phyloP scores from a whole-genome alignment of 2,888 invertebrate genomes.

The Drosophila meridionalis region DNA sequence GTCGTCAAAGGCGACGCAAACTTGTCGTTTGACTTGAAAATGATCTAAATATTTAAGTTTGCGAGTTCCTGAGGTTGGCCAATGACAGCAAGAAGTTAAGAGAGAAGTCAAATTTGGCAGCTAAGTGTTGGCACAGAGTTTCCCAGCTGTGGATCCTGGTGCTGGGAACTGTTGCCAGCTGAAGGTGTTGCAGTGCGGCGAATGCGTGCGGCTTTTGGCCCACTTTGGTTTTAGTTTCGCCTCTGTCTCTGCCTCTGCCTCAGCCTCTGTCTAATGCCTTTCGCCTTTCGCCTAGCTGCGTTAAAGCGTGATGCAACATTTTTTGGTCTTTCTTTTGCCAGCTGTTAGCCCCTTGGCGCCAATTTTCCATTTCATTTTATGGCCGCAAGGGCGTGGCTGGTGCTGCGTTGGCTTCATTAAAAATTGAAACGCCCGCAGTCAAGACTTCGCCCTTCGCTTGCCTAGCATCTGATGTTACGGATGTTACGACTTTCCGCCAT shows the following conservation, averaged over 20 bases:
- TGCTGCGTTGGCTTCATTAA: conserved; percentile 52
- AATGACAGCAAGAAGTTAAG: conserved; percentile 5
- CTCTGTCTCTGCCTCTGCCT: background rate
- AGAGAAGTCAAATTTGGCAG: conserved; percentile 8
- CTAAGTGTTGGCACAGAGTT: conserved; percentile 2
- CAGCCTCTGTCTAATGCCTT: conserved; percentile 26
- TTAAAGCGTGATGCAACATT: conserved; percentile 54
- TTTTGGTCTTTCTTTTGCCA: conserved; percentile 35
- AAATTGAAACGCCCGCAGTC: conserved; percentile 57
- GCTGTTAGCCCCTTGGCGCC: conserved; percentile 47
- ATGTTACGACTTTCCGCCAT: conserved; percentile 15
- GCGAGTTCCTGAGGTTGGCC: background rate
- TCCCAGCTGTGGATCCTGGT: background rate
- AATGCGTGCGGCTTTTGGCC: conserved; percentile 1
- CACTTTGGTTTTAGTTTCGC: conserved; percentile 46
- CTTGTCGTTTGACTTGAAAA: background rate
- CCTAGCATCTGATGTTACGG: conserved; percentile 40
- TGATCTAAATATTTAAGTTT: conserved; percentile 2
- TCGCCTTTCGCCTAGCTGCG: conserved; percentile 41
- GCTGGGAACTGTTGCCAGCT: background rate
- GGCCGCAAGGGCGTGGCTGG: conserved; percentile 36
- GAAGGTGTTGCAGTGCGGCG: conserved; percentile 1
- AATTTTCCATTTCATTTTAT: conserved; percentile 59
- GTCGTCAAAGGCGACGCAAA: background rate
- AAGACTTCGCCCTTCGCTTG: conserved; percentile 48